Evolutionary conservation across 1,140 invertebrate genomes (phyloP).

Genomic region (Hyphantria cunea): DNA sequence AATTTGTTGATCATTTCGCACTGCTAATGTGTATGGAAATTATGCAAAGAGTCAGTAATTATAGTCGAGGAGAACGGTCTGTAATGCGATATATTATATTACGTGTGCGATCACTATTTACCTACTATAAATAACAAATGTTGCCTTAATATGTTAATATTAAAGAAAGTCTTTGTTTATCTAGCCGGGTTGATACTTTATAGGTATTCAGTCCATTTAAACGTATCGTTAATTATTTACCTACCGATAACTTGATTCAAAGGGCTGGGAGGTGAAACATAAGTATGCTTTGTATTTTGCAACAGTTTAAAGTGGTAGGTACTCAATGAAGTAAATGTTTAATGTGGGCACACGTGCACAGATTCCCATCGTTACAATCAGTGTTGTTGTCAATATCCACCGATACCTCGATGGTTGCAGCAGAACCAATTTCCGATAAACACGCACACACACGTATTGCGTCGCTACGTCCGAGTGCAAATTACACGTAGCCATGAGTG

Average conservation of each 20-base stretch:
- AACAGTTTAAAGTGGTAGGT: slow-evolving; percentile 42
- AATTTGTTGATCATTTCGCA: slow-evolving; percentile 69
- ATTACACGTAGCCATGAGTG: slow-evolving; percentile 54
- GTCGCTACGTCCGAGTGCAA: slow-evolving; percentile 54
- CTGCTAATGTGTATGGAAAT: slow-evolving; percentile 70
- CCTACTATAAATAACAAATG: slow-evolving; percentile 12
- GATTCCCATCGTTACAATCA: slow-evolving; percentile 63
- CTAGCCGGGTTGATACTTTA: slow-evolving; percentile 6
- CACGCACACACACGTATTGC: slow-evolving; percentile 51
- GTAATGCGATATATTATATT: slow-evolving; percentile 59
- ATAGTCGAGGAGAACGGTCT: slow-evolving; percentile 57
- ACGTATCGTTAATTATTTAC: slow-evolving; percentile 43
- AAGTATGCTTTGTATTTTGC: slow-evolving; percentile 52
- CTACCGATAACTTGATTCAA: slow-evolving; percentile 45
- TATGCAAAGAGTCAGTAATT: slow-evolving; percentile 68
- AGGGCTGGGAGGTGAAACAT: slow-evolving; percentile 40
- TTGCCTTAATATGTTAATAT: no score
- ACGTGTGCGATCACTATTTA: slow-evolving; percentile 5
- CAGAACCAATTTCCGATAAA: slow-evolving; percentile 73
- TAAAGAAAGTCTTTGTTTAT: slow-evolving; percentile 22
- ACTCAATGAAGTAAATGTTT: slow-evolving; percentile 56
- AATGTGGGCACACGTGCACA: slow-evolving; percentile 56
- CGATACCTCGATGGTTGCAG: slow-evolving; percentile 51
- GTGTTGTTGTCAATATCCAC: slow-evolving; percentile 64
- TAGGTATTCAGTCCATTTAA: slow-evolving; percentile 20